phyloP scores from a whole-genome alignment of 1,140 invertebrate species.

The Alviniconcha marisindica region DNA sequence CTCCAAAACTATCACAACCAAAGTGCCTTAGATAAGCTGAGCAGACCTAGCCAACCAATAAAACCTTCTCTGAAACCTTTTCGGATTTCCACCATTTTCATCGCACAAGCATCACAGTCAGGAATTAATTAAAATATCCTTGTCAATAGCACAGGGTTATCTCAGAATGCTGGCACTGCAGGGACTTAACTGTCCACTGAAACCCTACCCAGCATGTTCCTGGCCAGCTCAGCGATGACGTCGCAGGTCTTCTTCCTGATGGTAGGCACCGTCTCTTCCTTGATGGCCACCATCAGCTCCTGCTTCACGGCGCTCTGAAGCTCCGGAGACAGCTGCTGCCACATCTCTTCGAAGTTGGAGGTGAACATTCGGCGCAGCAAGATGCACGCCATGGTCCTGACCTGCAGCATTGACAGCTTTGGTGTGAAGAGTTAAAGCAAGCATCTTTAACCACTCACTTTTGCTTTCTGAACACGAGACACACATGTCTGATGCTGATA shows the following conservation, averaged over 20 bases:
- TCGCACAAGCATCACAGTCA: too few species aligned
- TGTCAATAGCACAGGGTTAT: neutral
- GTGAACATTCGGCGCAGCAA: constrained; percentile 92
- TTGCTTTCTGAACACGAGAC: neutral
- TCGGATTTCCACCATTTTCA: too few species aligned
- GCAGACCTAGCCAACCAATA: too few species aligned
- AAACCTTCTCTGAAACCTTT: too few species aligned
- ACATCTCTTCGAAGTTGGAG: constrained; percentile 93
- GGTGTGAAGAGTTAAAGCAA: constrained; percentile 27
- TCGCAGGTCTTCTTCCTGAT: constrained; percentile 96
- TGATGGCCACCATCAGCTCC: constrained; percentile 88
- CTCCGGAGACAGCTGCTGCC: constrained; percentile 87
- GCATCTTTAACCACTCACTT: neutral
- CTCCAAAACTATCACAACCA: too few species aligned
- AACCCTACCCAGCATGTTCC: constrained; percentile 87
- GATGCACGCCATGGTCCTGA: constrained; percentile 91
- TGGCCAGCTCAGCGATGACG: constrained; percentile 93
- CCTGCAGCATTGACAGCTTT: constrained; percentile 58
- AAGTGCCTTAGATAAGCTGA: too few species aligned
- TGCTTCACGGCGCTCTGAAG: constrained; percentile 89
- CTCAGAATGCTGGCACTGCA: too few species aligned
- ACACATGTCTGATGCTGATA: neutral
- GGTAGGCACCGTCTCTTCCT: constrained; percentile 83
- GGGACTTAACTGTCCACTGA: too few species aligned
- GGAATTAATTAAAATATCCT: too few species aligned